These are phyloP conservation scores for Heliconius charithonia DNA, from an alignment of 2,888 invertebrate genomes.

Conservation along the genomic window DNA sequence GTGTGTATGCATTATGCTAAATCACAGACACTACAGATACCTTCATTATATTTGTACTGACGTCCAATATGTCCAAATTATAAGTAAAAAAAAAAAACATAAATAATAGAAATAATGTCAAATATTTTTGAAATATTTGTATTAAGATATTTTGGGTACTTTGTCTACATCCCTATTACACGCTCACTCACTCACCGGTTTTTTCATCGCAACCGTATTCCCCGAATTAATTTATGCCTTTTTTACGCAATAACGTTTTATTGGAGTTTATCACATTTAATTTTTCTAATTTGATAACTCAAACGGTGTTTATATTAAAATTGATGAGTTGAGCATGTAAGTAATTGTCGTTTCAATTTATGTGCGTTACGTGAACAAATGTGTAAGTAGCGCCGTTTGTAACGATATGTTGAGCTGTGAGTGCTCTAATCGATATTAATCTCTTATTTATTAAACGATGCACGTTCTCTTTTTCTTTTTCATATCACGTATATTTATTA, in stretches of 20 bases:
- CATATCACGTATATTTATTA: too few relatives aligned
- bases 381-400: slow-evolving; percentile 58
- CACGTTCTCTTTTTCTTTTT: not conserved
- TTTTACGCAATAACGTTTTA: slow-evolving; percentile 83
- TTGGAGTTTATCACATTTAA: slow-evolving; percentile 83
- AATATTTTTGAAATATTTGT: not conserved
- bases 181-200: slow-evolving; percentile 50
- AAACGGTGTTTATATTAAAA: slow-evolving; percentile 71
- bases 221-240: slow-evolving; percentile 80
- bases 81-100: too few relatives aligned
- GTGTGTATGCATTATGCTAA: too few relatives aligned
- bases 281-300: slow-evolving; percentile 82
- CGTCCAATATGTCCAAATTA: too few relatives aligned
- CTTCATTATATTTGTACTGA: too few relatives aligned
- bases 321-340: slow-evolving; percentile 65
- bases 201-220: slow-evolving; percentile 56
- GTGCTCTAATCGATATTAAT: slow-evolving; percentile 47
- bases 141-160: not conserved
- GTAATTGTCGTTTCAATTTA: slow-evolving; percentile 73
- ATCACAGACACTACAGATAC: too few relatives aligned
- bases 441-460: slow-evolving; percentile 42
- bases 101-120: not conserved
- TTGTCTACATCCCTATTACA: slow-evolving; percentile 48
- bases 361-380: slow-evolving; percentile 75
- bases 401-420: slow-evolving; percentile 31